A percentile compares a stretch with the other conserved stretches of the same genome.
Conservation (phyloP, 2,113 vertebrate genomes). For the Brevimyrus niger region DNA sequence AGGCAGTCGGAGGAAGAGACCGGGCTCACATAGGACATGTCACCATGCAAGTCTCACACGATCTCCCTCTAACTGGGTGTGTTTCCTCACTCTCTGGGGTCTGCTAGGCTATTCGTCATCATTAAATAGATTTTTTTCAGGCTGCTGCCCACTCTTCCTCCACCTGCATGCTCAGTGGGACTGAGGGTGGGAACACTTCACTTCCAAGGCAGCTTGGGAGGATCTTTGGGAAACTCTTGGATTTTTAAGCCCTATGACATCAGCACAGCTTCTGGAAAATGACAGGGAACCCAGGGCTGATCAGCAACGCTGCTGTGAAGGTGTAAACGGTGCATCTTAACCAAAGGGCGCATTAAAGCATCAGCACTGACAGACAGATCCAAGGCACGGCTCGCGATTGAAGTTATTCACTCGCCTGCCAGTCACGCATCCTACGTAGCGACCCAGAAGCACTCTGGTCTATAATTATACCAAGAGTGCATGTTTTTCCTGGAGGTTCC, state of each 20-base stretch:
- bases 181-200: background rate
- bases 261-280: background rate
- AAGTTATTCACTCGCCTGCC: background rate
- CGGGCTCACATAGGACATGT: background rate
- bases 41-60: background rate
- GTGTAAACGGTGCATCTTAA: background rate
- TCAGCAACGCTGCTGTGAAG: background rate
- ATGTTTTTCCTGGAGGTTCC: constrained; percentile 6
- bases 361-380: background rate
- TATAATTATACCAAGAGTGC: constrained; percentile 18
- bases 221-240: background rate
- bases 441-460: background rate
- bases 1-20: background rate
- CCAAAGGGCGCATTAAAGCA: background rate
- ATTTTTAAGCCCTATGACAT: background rate
- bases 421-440: background rate
- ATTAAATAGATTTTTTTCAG: constrained; percentile 15
- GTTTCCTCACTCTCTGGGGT: background rate
- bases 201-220: background rate
- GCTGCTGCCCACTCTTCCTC: background rate
- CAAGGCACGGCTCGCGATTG: background rate
- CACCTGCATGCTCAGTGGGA: background rate
- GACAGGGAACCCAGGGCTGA: background rate
- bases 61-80: background rate
- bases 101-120: background rate